Conservation (phyloP, 2,888 invertebrate species). For the Phyllotreta striolata region DNA sequence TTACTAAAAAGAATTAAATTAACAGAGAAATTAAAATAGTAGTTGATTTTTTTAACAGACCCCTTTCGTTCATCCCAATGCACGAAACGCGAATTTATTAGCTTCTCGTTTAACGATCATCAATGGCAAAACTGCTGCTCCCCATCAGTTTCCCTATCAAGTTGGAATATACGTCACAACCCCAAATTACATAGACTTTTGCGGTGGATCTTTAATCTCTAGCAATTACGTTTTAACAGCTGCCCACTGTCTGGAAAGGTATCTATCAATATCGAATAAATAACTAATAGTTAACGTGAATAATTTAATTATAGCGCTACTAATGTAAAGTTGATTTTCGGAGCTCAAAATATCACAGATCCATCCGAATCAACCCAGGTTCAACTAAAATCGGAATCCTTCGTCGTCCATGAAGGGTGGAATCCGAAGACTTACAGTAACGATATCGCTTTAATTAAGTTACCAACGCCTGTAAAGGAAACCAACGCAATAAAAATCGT, state of each 20-base stretch:
- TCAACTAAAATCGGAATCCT: conserved; percentile 45
- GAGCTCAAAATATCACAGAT: conserved; percentile 52
- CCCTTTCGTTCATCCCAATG: too few relatives aligned
- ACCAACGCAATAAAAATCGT: background rate
- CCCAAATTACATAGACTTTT: conserved; percentile 36
- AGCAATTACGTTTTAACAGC: conserved; percentile 43
- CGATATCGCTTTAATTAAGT: conserved; percentile 58
- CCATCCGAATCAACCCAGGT: conserved; percentile 51
- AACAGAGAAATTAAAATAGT: too few relatives aligned
- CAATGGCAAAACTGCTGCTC: conserved; percentile 37
- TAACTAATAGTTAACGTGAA: background rate
- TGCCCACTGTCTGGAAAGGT: conserved; percentile 44
- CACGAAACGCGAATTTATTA: too few relatives aligned
- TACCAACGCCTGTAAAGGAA: conserved; percentile 34
- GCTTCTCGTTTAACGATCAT: conserved; percentile 21
- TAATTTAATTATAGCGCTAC: conserved; percentile 24
- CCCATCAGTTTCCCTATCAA: conserved; percentile 41
- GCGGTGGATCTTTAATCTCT: conserved; percentile 44
- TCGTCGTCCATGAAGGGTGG: conserved; percentile 58
- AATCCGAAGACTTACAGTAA: conserved; percentile 56
- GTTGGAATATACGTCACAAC: conserved; percentile 40
- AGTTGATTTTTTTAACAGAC: too few relatives aligned
- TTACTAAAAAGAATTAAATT: too few relatives aligned
- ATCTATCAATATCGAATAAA: conserved; percentile 18
- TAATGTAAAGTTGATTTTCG: conserved; percentile 40